Evolutionary conservation across 2,888 invertebrate species (phyloP).

Genomic region (Trypoxylon attenuatum): DNA sequence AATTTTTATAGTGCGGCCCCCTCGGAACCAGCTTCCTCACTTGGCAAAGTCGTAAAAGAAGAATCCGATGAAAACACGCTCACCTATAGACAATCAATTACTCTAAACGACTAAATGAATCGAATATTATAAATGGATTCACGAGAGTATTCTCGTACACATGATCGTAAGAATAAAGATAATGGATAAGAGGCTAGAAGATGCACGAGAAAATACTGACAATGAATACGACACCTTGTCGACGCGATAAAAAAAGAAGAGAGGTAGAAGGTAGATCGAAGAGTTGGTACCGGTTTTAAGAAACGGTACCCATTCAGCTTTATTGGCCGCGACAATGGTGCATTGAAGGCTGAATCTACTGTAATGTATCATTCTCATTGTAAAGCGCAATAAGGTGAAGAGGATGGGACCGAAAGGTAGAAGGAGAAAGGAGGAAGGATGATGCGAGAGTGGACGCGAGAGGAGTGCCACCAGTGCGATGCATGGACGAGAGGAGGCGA

Average conservation of each 20-base stretch:
- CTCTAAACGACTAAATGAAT: too few species aligned
- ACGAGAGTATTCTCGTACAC: too few species aligned
- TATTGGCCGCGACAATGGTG: slow-evolving; percentile 38
- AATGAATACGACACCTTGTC: background rate
- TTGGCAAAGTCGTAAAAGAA: slow-evolving; percentile 10
- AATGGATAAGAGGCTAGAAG: too few species aligned
- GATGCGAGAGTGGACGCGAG: too few species aligned
- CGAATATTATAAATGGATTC: too few species aligned
- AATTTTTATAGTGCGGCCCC: slow-evolving; percentile 8
- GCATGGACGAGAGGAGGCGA: slow-evolving; percentile 14
- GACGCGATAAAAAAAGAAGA: background rate
- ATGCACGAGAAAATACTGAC: too few species aligned
- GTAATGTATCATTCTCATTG: slow-evolving; percentile 39
- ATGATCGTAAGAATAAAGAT: too few species aligned
- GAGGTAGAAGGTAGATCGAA: too few species aligned
- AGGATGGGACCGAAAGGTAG: slow-evolving; percentile 9
- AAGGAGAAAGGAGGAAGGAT: too few species aligned
- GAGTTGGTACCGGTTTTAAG: background rate
- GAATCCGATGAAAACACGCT: too few species aligned
- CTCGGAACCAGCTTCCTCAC: slow-evolving; percentile 4
- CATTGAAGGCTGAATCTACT: slow-evolving; percentile 27
- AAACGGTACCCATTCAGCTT: slow-evolving; percentile 23
- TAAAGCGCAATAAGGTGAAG: slow-evolving; percentile 30
- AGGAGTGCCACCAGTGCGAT: slow-evolving; percentile 1
- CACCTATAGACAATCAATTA: too few species aligned